Evolutionary conservation across 2,113 vertebrate species (phyloP).

Genomic region (Cyanistes caeruleus): DNA sequence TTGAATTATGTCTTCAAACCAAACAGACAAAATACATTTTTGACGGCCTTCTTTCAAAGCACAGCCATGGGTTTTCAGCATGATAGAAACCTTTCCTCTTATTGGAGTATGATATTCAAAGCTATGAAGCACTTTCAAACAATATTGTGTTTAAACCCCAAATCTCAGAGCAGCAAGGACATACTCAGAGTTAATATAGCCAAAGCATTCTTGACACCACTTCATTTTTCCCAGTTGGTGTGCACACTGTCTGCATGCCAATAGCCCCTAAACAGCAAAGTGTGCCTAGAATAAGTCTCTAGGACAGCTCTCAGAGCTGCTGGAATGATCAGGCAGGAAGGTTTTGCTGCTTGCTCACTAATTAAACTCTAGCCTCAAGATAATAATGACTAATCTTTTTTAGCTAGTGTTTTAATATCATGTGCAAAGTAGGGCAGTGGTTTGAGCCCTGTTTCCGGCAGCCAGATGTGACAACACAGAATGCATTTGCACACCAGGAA

Average conservation of each 20-base stretch:
- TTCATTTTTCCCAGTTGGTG: not conserved
- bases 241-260: slow-evolving; percentile 6
- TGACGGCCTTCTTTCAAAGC: not conserved
- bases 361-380: not conserved
- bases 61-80: not conserved
- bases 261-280: not conserved
- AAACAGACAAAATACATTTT: not conserved
- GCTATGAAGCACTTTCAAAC: not conserved
- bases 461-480: not conserved
- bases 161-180: slow-evolving; percentile 3
- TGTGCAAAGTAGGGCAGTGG: not conserved
- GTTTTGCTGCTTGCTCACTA: not conserved
- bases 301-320: not conserved
- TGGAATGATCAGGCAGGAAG: not conserved
- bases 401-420: not conserved
- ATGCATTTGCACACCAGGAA: not conserved
- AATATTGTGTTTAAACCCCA: not conserved
- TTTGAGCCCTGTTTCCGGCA: not conserved
- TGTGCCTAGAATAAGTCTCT: not conserved
- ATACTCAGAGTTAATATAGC: not conserved
- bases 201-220: slow-evolving; percentile 12
- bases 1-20: not conserved
- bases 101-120: not conserved
- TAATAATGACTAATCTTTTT: not conserved
- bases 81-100: not conserved